These are phyloP conservation scores for Lophius piscatorius DNA, from an alignment of 2,113 vertebrate genomes.

Conservation along the genomic window DNA sequence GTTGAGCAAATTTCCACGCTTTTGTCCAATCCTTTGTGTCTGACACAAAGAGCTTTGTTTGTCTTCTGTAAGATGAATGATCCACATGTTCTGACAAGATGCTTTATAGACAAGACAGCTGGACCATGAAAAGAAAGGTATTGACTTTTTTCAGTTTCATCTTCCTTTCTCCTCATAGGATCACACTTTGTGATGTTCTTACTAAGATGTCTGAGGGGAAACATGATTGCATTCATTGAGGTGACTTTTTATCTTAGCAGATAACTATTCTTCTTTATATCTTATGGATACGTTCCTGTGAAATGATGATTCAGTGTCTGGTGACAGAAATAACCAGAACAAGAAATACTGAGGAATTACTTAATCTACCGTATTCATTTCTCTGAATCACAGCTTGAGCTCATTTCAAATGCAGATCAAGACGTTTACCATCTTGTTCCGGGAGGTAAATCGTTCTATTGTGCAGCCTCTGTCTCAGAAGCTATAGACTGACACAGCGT, in stretches of 20 bases:
- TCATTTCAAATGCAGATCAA: slow-evolving; percentile 26
- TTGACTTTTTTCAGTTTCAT: neutral
- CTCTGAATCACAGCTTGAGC: slow-evolving; percentile 23
- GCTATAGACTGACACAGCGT: slow-evolving; percentile 49
- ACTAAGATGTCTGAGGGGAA: too few species aligned
- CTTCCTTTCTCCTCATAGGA: neutral
- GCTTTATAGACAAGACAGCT: neutral
- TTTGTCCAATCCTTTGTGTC: neutral
- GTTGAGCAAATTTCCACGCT: slow-evolving; percentile 14
- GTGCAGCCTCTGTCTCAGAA: slow-evolving; percentile 28
- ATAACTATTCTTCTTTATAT: neutral
- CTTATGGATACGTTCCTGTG: neutral
- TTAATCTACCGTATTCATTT: slow-evolving; percentile 11
- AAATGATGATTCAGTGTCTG: neutral
- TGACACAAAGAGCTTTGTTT: slow-evolving; percentile 21
- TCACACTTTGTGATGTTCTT: neutral
- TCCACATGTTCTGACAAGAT: neutral
- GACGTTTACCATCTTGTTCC: slow-evolving; percentile 19
- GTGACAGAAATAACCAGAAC: slow-evolving; percentile 5
- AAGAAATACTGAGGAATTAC: slow-evolving; percentile 18
- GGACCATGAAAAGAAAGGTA: slow-evolving; percentile 3
- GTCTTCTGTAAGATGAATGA: slow-evolving; percentile 22
- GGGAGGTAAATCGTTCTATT: slow-evolving; percentile 13
- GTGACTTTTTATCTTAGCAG: neutral
- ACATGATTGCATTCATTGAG: neutral